Conservation (phyloP, 2,888 invertebrate genomes). For the Cephus nigrinus region DNA sequence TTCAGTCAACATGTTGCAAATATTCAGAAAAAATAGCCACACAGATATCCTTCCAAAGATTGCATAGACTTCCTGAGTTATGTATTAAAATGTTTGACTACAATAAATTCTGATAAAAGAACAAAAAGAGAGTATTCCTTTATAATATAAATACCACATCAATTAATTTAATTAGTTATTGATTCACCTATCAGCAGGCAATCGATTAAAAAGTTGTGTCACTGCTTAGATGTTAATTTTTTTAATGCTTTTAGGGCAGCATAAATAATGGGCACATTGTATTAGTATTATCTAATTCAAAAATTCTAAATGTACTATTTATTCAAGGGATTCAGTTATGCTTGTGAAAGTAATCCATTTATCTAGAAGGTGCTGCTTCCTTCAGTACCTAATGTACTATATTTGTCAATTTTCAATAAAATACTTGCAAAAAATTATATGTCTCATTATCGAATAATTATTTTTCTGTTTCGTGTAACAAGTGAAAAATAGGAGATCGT, state of each 20-base stretch:
- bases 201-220: background rate
- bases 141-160: background rate
- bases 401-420: background rate
- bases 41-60: background rate
- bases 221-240: background rate
- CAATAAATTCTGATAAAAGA: background rate
- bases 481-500: background rate
- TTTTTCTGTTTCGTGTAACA: background rate
- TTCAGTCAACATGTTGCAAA: background rate
- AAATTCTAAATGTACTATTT: background rate
- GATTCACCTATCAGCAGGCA: background rate
- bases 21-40: background rate
- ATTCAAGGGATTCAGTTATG: background rate
- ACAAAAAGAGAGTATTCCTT: background rate
- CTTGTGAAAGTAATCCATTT: background rate
- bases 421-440: background rate
- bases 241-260: background rate
- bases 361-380: background rate
- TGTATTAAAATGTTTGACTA: background rate
- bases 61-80: background rate
- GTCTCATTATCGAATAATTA: background rate
- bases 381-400: background rate
- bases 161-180: background rate
- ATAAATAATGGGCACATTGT: background rate
- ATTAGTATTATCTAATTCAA: background rate